Percentiles rank a stretch among this genome's conserved stretches.
Conservation (phyloP, 1,140 invertebrate species). For the Drosophila simulans region DNA sequence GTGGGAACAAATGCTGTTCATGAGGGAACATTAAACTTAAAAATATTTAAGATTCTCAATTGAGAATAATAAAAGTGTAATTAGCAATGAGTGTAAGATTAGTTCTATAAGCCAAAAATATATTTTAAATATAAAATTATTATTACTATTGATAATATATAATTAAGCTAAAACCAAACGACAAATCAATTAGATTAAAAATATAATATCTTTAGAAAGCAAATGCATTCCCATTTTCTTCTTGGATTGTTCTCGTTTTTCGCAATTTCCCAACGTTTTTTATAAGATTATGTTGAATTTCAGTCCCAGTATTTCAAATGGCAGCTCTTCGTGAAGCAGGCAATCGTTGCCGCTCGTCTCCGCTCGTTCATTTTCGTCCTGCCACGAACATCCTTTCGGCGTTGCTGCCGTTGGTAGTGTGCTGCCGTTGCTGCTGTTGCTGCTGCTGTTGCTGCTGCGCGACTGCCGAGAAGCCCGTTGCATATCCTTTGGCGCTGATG, state of each 20-base stretch:
- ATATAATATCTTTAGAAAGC: no score
- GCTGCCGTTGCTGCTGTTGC: conserved; percentile 7
- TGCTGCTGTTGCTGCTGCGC: conserved; percentile 63
- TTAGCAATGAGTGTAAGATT: no score
- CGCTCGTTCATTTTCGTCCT: conserved; percentile 8
- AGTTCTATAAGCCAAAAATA: no score
- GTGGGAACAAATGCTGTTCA: conserved; percentile 2
- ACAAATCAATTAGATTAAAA: no score
- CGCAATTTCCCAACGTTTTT: not conserved
- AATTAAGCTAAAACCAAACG: no score
- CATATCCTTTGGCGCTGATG: conserved; percentile 78
- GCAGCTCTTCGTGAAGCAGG: not conserved
- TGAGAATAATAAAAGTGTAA: no score
- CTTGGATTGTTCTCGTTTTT: not conserved
- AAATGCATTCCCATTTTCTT: no score
- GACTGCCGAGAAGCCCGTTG: conserved; percentile 57
- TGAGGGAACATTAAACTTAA: not conserved
- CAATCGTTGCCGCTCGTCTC: conserved; percentile 2
- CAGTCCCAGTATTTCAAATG: conserved; percentile 6
- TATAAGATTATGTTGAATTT: not conserved
- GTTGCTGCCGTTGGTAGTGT: not conserved
- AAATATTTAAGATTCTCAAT: no score
- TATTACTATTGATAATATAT: no score
- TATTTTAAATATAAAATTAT: no score
- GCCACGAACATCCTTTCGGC: conserved; percentile 22